These are phyloP conservation scores for Amiota communis DNA, from an alignment of 2,888 invertebrate genomes.

Conservation along the genomic window DNA sequence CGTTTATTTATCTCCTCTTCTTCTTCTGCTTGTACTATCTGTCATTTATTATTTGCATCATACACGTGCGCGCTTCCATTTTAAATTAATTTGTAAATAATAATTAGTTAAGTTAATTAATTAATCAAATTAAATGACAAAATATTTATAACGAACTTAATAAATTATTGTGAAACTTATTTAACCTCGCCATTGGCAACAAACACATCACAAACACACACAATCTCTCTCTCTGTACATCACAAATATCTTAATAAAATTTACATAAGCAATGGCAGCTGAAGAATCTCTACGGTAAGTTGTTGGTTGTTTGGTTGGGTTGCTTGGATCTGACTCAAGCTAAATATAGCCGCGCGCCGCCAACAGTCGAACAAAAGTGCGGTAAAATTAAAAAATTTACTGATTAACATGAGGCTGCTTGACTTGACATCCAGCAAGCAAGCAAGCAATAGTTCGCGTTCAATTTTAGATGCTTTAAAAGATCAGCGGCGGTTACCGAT, in stretches of 20 bases:
- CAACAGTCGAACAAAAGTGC: background rate
- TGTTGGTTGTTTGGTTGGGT: background rate
- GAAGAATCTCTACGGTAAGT: constrained; percentile 3
- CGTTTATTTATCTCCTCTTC: background rate
- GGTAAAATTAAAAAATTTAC: too few species aligned
- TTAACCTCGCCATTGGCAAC: too few species aligned
- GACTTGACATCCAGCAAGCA: too few species aligned
- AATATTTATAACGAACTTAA: too few species aligned
- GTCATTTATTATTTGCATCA: background rate
- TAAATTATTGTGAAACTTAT: too few species aligned
- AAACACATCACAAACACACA: too few species aligned
- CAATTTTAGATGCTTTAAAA: too few species aligned
- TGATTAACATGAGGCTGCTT: too few species aligned
- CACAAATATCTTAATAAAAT: background rate
- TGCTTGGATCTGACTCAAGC: background rate
- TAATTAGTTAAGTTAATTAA: constrained; percentile 1
- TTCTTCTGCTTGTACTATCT: background rate
- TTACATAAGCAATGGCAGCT: constrained; percentile 17
- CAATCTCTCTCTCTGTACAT: background rate
- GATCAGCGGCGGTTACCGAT: too few species aligned
- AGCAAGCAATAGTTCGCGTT: too few species aligned
- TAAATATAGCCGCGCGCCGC: constrained; percentile 5
- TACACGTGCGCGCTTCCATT: constrained; percentile 29
- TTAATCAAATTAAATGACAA: background rate
- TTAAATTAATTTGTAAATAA: constrained; percentile 17